A percentile compares a stretch with the other conserved stretches of the same genome.
These are phyloP conservation scores for Australoheros scitulus DNA, from an alignment of 2,113 vertebrate genomes.

Conservation along the genomic window DNA sequence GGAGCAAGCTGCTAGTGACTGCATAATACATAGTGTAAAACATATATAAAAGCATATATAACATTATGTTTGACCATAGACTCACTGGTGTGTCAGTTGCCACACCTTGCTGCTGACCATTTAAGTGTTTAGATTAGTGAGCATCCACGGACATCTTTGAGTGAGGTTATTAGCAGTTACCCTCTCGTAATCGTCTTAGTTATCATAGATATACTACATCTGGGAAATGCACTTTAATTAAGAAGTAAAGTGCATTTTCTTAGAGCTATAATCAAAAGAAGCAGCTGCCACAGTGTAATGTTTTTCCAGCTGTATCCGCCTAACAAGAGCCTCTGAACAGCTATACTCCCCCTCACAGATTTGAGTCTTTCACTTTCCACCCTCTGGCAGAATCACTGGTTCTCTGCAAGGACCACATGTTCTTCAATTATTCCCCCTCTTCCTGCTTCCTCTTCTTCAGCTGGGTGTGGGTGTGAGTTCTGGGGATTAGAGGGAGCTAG, in stretches of 20 bases:
- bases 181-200: background rate
- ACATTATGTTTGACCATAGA: background rate
- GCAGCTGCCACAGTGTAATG: slow-evolving; percentile 35
- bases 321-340: slow-evolving; percentile 40
- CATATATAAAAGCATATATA: background rate
- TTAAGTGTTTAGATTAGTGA: background rate
- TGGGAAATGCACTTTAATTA: slow-evolving; percentile 20
- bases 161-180: background rate
- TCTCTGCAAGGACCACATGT: slow-evolving; percentile 48
- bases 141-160: background rate
- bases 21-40: background rate
- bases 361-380: slow-evolving; percentile 57
- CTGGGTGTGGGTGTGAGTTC: slow-evolving; percentile 61
- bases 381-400: slow-evolving; percentile 57
- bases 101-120: background rate
- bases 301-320: slow-evolving; percentile 35
- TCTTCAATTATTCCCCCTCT: slow-evolving; percentile 50
- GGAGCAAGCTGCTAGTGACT: background rate
- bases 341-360: slow-evolving; percentile 60
- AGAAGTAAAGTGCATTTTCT: slow-evolving; percentile 19
- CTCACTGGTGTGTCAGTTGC: background rate
- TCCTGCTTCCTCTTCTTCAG: slow-evolving; percentile 31
- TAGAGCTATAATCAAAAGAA: slow-evolving; percentile 5
- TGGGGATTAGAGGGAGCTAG: slow-evolving; percentile 63
- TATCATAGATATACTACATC: background rate